Base-by-base conservation (phyloP, 2,888 invertebrate genomes). In the Nomada ferruginata region DNA sequence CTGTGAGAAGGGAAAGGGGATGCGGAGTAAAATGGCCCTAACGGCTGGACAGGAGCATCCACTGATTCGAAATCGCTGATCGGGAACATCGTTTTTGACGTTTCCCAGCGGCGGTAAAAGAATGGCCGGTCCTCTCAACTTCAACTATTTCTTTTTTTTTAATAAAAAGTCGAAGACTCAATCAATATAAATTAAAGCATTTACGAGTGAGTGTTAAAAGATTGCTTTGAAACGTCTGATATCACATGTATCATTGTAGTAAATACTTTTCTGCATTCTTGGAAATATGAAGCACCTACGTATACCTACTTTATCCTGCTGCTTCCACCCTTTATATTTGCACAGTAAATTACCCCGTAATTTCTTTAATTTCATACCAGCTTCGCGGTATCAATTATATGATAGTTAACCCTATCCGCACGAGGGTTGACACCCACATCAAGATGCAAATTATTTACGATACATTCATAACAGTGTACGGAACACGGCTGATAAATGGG, bases 11-110 rank as follows among this genome's bases (percentile, higher is more conserved):
- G 57, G 68, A 55, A 68, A 69, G 66, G 63, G 74, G 75, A 76
- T 64, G n/a, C 76, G 69, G 52, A 65, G 63, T 57, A 57, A 85
- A 85, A 83, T 76, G 79, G 83, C 42, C 72, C 63, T 72, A 26
- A 50, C 50, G 47, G 50, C 23, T 53, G 69, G 29, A 64, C 61
- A 10, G 53, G 50, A 59, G 70, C 73, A 55, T 65, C 57, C 61
- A 60, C n/a, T 59, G 65, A 77, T 80, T 80, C 65, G 53, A 64
- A 59, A 60, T 74, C 75, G 77, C 18, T 57, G 61, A 73, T 78
- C 74, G 42, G 57, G 63, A 87, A 79, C 55, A 73, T 80, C 76
- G 50, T 26, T 78, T 59, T 44, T 61, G 71, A 81, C 70, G 63
- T 55, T 18, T 7, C 20, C 15, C 53, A n/a, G 72, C 59, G 47